These are phyloP conservation scores for Callospermophilus lateralis DNA, from an alignment of 2,113 vertebrate genomes.

Conservation along the genomic window DNA sequence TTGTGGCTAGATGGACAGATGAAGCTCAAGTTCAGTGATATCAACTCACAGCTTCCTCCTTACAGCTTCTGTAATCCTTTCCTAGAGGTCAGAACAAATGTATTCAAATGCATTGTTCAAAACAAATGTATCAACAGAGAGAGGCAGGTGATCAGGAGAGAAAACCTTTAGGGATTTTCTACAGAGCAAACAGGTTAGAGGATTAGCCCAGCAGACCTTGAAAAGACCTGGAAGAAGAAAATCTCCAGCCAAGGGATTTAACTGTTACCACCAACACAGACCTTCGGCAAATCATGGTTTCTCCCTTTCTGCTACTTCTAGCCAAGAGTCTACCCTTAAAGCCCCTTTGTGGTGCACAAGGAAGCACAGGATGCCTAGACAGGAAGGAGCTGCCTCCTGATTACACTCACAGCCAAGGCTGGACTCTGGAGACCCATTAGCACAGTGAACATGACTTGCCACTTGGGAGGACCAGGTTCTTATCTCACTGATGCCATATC, in stretches of 20 bases:
- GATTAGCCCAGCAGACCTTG: not conserved
- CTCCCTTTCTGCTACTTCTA: not conserved
- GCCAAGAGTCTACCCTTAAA: not conserved
- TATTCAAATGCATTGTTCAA: not conserved
- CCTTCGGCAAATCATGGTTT: not conserved
- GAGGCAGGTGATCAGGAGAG: not conserved
- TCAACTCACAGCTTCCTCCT: not conserved
- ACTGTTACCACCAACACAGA: not conserved
- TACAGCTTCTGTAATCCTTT: not conserved
- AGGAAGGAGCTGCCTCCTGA: not conserved
- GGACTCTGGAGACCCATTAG: constrained; percentile 57
- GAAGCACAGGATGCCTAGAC: not conserved
- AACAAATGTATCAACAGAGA: constrained; percentile 11
- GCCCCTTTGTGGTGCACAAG: not conserved
- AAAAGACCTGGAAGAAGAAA: not conserved
- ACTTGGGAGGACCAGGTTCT: not conserved
- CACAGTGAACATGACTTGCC: not conserved
- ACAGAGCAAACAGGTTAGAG: constrained; percentile 68
- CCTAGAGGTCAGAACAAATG: not conserved
- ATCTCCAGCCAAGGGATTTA: not conserved
- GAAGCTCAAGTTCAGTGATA: not conserved
- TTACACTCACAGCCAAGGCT: not conserved
- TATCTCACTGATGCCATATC: not conserved
- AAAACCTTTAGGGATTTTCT: constrained; percentile 73
- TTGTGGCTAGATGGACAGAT: not conserved